Evolutionary conservation across 2,888 invertebrate species (phyloP).

Genomic region (Thecophora atra): DNA sequence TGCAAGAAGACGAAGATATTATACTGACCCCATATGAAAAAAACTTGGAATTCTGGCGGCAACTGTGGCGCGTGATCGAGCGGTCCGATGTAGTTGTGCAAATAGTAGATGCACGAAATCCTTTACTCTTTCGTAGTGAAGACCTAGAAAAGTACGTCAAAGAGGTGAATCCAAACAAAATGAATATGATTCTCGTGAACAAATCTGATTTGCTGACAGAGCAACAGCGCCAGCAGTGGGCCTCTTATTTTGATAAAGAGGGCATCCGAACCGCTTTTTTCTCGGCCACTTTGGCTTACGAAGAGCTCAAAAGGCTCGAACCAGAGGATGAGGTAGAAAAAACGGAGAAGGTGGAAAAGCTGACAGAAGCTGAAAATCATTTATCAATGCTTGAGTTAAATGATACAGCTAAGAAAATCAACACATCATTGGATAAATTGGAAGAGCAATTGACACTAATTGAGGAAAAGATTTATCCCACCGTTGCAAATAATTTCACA

Average conservation of each 20-base stretch:
- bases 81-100: constrained; percentile 92
- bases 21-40: constrained; percentile 96
- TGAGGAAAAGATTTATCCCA: constrained; percentile 67
- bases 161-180: constrained; percentile 77
- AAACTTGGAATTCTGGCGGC: constrained; percentile 98
- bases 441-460: constrained; percentile 70
- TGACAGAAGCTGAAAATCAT: constrained; percentile 1
- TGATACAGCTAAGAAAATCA: constrained; percentile 68
- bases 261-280: constrained; percentile 86
- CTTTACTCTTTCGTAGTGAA: constrained; percentile 89
- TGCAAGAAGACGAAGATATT: constrained; percentile 84
- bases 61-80: constrained; percentile 98
- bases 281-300: constrained; percentile 78
- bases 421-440: constrained; percentile 69
- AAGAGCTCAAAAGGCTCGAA: constrained; percentile 65
- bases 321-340: constrained; percentile 24
- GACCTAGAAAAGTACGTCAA: constrained; percentile 90
- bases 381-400: constrained; percentile 65
- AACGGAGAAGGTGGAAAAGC: constrained; percentile 3
- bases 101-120: constrained; percentile 96
- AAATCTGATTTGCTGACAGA: constrained; percentile 92
- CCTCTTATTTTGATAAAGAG: constrained; percentile 80
- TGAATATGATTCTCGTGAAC: constrained; percentile 88
- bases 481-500: constrained; percentile 53
- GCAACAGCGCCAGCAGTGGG: constrained; percentile 84